Base-by-base conservation (phyloP, 2,888 invertebrate genomes). In the Troglohyphantes excavatus region DNA sequence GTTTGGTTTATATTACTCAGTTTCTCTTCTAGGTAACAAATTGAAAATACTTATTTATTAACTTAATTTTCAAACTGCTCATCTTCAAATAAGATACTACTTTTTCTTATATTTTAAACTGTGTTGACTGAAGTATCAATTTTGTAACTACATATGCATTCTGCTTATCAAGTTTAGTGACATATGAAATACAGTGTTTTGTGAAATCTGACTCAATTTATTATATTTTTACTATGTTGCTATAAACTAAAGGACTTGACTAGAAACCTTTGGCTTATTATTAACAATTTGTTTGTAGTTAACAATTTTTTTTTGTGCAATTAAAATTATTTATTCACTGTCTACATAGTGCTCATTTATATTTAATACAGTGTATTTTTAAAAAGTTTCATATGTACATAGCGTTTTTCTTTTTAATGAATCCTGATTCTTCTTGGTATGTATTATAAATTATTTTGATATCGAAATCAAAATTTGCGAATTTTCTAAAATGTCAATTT, bases 141-240 rank as follows among this genome's bases (percentile, higher is more conserved):
- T 13, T 75, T 9, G 39, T 21, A 33, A 33, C n/a, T n/a, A n/a
- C n/a, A n/a, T n/a, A n/a, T n/a, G n/a, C n/a, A n/a, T n/a, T n/a
- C n/a, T n/a, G n/a, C n/a, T n/a, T n/a, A n/a, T n/a, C n/a, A n/a
- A n/a, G n/a, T n/a, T n/a, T n/a, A 39, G 19, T 19, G 21, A 19
- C 6, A 39, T 70, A 11, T 19, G n/a, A 19, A 70, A 17, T 29
- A 70, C 68, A 33, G 39, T 70, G 29, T 75, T 27, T 70, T 78
- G 33, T 78, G 29, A 72, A 78, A 78, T 39, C 43, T 43, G 65
- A 78, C 63, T 78, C 65, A 65, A 78, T 39, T 78, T 78, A 39
- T 78, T 43, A 84, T 65, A 43, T 84, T 76, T 75, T 75, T 76
- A 53, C 67, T 65, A 84, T 84, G 84, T 75, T 84, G 84, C 84